phyloP scores from a whole-genome alignment of 2,797 vertebrate species.

The Loris lydekkerianus region DNA sequence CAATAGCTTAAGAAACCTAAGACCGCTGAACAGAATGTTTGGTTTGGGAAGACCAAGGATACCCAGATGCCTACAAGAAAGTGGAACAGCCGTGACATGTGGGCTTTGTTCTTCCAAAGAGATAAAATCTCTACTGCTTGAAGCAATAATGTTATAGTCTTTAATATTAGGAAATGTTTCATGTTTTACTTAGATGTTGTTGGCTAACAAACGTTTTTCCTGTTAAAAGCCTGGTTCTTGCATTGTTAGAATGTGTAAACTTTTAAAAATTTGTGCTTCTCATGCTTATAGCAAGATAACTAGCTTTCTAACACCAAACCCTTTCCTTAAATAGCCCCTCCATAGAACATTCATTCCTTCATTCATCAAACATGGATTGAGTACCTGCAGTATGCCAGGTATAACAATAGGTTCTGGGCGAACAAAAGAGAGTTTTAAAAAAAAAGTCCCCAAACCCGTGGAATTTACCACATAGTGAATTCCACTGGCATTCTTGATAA shows the following conservation, averaged over 20 bases:
- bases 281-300: background rate
- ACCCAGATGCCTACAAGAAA: background rate
- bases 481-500: background rate
- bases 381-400: background rate
- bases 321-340: background rate
- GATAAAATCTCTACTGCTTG: background rate
- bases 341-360: background rate
- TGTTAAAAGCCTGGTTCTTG: background rate
- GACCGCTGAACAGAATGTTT: background rate
- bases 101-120: slow-evolving; percentile 52
- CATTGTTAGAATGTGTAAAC: background rate
- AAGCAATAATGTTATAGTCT: background rate
- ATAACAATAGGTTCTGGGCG: background rate
- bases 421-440: background rate
- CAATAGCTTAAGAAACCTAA: slow-evolving; percentile 51
- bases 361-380: background rate
- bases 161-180: background rate
- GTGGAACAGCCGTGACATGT: background rate
- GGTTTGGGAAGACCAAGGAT: background rate
- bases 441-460: background rate
- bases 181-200: background rate
- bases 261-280: slow-evolving; percentile 29
- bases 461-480: background rate
- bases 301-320: background rate
- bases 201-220: background rate